Conservation (phyloP, 2,888 invertebrate genomes). For the Chrysolina americana region DNA sequence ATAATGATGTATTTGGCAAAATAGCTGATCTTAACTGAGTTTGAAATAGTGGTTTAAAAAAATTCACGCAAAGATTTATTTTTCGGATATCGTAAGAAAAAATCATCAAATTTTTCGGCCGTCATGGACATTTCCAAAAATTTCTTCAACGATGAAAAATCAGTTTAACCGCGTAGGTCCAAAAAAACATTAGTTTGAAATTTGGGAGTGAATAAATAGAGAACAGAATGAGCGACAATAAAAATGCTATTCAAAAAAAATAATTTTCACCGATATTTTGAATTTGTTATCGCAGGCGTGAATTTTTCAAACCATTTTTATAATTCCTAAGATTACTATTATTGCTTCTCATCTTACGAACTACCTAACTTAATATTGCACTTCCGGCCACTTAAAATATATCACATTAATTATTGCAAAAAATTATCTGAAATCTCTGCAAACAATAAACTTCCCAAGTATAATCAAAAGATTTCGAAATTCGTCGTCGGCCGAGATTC, state of each 20-base stretch:
- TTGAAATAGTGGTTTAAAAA: neutral
- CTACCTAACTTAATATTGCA: constrained; percentile 61
- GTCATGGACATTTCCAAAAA: too few relatives aligned
- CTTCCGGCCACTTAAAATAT: constrained; percentile 66
- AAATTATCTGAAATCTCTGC: constrained; percentile 8
- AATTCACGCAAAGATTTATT: neutral
- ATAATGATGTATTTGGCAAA: constrained; percentile 47
- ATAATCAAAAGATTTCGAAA: neutral
- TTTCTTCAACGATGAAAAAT: too few relatives aligned
- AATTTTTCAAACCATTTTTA: constrained; percentile 32
- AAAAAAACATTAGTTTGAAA: too few relatives aligned
- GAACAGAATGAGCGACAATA: too few relatives aligned
- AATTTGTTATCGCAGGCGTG: neutral
- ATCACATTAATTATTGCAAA: constrained; percentile 61
- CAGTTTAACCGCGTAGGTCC: too few relatives aligned
- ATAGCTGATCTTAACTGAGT: constrained; percentile 42
- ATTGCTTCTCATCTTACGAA: constrained; percentile 36
- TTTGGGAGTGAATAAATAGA: too few relatives aligned
- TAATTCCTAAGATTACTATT: constrained; percentile 30
- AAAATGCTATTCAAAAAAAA: neutral
- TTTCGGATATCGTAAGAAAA: too few relatives aligned
- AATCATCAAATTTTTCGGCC: too few relatives aligned
- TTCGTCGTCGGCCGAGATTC: neutral
- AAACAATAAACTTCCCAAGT: neutral
- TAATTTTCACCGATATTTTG: neutral